Percentiles rank a stretch among this genome's conserved stretches.
Evolutionary conservation across 2,797 vertebrate species (phyloP).

Genomic region (Alcedo quadribrachys): DNA sequence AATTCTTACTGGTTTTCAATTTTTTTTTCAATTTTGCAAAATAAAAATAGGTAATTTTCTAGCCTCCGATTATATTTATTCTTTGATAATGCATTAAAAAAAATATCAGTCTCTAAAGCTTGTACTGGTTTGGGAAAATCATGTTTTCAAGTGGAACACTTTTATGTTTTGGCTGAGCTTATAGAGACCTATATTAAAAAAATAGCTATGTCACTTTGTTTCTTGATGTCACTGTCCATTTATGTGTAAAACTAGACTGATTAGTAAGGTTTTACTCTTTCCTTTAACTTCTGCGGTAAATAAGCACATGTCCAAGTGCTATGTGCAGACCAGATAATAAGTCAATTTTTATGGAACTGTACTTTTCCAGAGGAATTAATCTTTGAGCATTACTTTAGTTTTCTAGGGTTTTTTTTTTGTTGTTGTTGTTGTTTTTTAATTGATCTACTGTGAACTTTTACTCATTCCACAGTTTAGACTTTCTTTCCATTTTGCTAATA

Average conservation of each 20-base stretch:
- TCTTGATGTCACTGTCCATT: background rate
- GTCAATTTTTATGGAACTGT: background rate
- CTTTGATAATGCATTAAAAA: background rate
- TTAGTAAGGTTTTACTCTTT: background rate
- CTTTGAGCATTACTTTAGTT: background rate
- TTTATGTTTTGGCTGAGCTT: background rate
- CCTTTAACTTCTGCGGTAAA: background rate
- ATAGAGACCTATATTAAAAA: background rate
- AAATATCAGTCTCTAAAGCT: background rate
- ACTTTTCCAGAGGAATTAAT: background rate
- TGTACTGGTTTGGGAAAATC: background rate
- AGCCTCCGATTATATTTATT: fast-evolving
- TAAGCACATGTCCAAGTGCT: background rate
- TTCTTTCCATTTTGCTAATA: background rate
- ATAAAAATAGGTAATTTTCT: background rate
- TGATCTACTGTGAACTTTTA: background rate
- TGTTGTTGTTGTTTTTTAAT: background rate
- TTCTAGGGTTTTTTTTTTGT: background rate
- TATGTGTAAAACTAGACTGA: background rate
- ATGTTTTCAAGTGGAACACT: background rate
- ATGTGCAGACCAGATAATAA: background rate
- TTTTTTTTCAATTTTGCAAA: background rate
- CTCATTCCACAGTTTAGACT: background rate
- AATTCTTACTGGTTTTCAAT: background rate
- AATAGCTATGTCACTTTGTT: background rate